Conservation (phyloP, 2,113 vertebrate species). For the Todiramphus saurophagus region DNA sequence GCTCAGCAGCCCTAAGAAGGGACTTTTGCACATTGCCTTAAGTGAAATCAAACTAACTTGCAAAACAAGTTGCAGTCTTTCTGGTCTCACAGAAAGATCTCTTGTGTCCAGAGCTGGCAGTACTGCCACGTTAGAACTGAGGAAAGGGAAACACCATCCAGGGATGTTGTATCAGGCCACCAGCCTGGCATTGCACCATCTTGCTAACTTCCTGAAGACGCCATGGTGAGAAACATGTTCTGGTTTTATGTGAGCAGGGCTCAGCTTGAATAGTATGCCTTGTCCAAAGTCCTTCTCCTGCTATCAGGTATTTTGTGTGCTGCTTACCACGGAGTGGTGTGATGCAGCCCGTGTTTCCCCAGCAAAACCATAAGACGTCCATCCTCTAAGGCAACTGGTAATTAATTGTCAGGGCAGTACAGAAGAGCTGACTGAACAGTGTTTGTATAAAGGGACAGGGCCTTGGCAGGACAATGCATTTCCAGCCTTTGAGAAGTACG, state of each 20-base stretch:
- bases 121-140: not conserved
- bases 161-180: too few relatives aligned
- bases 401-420: not conserved
- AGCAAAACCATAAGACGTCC: not conserved
- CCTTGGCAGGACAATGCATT: not conserved
- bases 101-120: not conserved
- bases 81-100: not conserved
- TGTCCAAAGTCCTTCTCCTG: not conserved
- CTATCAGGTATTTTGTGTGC: rapidly evolving
- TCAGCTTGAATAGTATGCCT: not conserved
- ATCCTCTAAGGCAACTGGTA: not conserved
- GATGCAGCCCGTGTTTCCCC: not conserved
- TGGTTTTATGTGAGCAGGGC: not conserved
- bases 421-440: not conserved
- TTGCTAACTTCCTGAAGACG: not conserved
- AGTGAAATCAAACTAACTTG: not conserved
- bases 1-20: not conserved
- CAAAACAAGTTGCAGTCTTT: not conserved
- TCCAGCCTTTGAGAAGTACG: not conserved
- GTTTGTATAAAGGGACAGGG: not conserved
- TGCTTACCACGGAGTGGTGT: not conserved
- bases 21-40: not conserved
- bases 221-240: not conserved
- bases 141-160: not conserved
- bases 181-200: too few relatives aligned